Percentiles rank a stretch among this genome's conserved stretches.
phyloP scores from a whole-genome alignment of 2,113 vertebrate genomes.

The Callipepla californica region DNA sequence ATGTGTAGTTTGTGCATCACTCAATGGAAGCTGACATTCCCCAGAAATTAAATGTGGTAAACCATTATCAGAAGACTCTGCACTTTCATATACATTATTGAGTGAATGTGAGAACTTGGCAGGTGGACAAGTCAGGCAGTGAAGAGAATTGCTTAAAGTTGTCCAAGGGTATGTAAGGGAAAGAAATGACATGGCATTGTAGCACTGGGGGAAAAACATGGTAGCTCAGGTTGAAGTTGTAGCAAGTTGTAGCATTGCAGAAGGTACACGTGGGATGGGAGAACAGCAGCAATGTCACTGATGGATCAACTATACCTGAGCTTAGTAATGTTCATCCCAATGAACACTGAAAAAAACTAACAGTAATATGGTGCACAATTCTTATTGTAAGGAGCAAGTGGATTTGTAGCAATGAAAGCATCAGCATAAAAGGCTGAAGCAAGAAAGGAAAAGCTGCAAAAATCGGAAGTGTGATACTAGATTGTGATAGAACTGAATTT shows the following conservation, averaged over 20 bases:
- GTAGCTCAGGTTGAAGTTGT: neutral
- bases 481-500: neutral
- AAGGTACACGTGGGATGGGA: neutral
- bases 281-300: neutral
- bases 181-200: neutral
- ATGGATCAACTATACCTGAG: neutral
- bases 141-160: neutral
- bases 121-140: neutral
- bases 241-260: neutral
- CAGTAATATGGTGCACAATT: neutral
- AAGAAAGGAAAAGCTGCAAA: neutral
- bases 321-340: neutral
- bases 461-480: neutral
- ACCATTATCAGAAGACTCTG: neutral
- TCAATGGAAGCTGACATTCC: slow-evolving; percentile 41
- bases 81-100: slow-evolving; percentile 43
- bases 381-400: neutral
- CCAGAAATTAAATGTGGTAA: slow-evolving; percentile 51
- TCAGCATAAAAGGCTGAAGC: neutral
- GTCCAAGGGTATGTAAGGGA: neutral
- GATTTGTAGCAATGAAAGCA: neutral
- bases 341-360: neutral
- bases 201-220: neutral
- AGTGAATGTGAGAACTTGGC: slow-evolving; percentile 26
- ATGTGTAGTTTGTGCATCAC: slow-evolving; percentile 39